phyloP scores from a whole-genome alignment of 92 coral and sea anemone genomes.

The Paramuricea clavata region DNA sequence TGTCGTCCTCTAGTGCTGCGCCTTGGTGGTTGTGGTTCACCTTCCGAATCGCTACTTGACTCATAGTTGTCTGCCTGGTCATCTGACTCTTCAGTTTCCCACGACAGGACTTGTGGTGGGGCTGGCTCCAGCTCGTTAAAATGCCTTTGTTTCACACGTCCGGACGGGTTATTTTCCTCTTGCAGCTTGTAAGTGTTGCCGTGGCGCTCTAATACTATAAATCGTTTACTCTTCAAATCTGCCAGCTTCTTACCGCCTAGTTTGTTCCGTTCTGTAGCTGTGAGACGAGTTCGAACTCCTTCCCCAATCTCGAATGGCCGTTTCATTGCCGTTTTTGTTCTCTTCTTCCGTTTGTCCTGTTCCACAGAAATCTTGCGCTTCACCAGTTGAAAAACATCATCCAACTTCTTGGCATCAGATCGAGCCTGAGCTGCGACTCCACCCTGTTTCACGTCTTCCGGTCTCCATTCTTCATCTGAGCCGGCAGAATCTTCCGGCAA shows the following conservation, averaged over 20 bases:
- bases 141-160: neutral
- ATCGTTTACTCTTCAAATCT: constrained; percentile 23
- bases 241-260: constrained; percentile 15
- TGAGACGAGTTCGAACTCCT: constrained; percentile 30
- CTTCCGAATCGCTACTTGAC: neutral
- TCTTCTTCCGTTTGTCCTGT: constrained; percentile 11
- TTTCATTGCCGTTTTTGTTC: constrained; percentile 12
- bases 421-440: neutral
- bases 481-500: neutral
- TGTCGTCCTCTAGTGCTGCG: neutral
- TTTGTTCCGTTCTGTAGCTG: constrained; percentile 20
- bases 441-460: neutral
- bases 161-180: constrained; percentile 4
- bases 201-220: constrained; percentile 21
- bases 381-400: constrained; percentile 25
- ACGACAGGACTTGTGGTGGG: constrained; percentile 4
- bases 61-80: too few species aligned
- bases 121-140: constrained; percentile 23
- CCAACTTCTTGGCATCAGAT: neutral
- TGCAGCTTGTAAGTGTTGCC: constrained; percentile 23
- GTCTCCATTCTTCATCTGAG: neutral
- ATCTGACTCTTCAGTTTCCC: constrained; percentile 13
- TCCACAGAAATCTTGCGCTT: constrained; percentile 2
- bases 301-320: constrained; percentile 8
- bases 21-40: constrained; percentile 1